A percentile compares a stretch with the other conserved stretches of the same genome.
phyloP scores from a whole-genome alignment of 2,113 vertebrate species.

The Aphyosemion australe region DNA sequence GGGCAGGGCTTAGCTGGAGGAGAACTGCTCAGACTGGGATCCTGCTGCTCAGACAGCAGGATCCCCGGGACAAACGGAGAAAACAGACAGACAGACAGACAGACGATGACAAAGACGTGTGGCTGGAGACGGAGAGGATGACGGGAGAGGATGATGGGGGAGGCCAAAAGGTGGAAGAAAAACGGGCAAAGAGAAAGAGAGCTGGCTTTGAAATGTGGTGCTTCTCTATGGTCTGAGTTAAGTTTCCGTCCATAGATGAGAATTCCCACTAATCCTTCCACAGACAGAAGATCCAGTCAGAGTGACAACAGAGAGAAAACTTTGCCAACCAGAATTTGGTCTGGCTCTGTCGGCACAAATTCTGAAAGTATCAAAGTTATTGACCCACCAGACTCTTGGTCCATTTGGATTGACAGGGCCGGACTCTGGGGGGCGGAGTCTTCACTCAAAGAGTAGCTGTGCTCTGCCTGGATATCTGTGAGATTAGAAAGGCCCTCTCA shows the following conservation, averaged over 20 bases:
- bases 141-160: constrained; percentile 15
- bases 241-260: too few species aligned
- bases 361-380: constrained; percentile 3
- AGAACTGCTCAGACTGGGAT: constrained; percentile 60
- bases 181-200: background rate
- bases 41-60: constrained; percentile 60
- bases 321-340: constrained; percentile 1
- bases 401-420: constrained; percentile 91
- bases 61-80: constrained; percentile 73
- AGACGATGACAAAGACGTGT: constrained; percentile 19
- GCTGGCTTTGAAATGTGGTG: background rate
- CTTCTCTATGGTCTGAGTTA: background rate
- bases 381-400: constrained; percentile 87
- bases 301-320: constrained; percentile 6
- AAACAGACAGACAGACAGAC: constrained; percentile 19
- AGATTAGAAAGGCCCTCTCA: constrained; percentile 46
- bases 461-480: constrained; percentile 95
- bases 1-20: constrained; percentile 76
- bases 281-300: background rate
- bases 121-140: constrained; percentile 2
- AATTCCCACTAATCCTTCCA: too few species aligned
- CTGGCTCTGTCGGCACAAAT: background rate
- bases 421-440: constrained; percentile 98
- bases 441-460: constrained; percentile 97
- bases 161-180: constrained; percentile 14